Conservation (phyloP, 2,888 invertebrate genomes). For the Gisinianus flammeolus region DNA sequence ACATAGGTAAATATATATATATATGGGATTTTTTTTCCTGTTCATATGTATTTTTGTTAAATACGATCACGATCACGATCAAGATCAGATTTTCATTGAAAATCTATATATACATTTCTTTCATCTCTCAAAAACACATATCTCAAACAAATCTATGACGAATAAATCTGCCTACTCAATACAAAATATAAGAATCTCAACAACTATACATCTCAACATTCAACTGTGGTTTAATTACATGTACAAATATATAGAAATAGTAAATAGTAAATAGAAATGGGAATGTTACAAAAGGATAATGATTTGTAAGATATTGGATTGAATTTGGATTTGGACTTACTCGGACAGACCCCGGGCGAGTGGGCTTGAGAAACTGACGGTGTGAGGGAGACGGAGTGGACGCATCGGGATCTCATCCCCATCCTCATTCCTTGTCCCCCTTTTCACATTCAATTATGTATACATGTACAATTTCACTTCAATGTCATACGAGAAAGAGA, state of each 20-base stretch:
- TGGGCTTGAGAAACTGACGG: conserved; percentile 57
- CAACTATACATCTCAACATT: too few species aligned
- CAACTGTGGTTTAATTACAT: neutral
- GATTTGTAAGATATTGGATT: neutral
- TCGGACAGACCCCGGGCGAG: neutral
- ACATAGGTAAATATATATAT: too few species aligned
- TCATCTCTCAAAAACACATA: neutral
- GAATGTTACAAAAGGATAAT: too few species aligned
- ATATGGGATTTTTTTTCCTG: too few species aligned
- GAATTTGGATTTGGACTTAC: conserved; percentile 20
- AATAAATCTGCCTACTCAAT: too few species aligned
- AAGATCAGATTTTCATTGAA: neutral
- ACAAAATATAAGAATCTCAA: too few species aligned
- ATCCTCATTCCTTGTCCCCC: conserved; percentile 63
- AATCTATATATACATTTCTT: neutral
- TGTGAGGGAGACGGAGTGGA: conserved; percentile 73
- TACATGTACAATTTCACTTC: too few species aligned
- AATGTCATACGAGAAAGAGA: neutral
- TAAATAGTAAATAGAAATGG: too few species aligned
- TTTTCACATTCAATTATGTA: neutral
- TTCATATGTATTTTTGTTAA: too few species aligned
- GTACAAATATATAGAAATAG: too few species aligned
- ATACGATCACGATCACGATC: neutral
- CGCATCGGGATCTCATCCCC: conserved; percentile 75
- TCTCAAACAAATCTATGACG: too few species aligned